Evolutionary conservation across 2,113 vertebrate species (phyloP), one percentile per base, ranked within the genome.

Genomic region (Arenaria interpres): DNA sequence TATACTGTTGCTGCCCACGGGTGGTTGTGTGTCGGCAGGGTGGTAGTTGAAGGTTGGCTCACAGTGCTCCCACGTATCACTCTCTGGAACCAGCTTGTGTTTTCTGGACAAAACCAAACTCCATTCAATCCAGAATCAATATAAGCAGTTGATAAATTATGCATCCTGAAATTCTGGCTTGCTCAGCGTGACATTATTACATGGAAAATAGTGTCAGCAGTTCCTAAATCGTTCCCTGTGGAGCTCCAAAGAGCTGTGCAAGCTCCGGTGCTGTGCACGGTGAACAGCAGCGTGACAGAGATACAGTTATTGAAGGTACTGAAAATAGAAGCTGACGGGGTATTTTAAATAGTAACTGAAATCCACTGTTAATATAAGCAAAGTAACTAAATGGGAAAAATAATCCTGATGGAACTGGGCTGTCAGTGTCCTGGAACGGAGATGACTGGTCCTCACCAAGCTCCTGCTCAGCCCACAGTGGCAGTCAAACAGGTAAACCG

Each of bases 381-480:
- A 79, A 66, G 56, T 39, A 87, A 71, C 10, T 19, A 50, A 82
- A 45, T 14, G 23, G 33, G 39, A 74, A 88, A 46, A 75, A 45
- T 14, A 82, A 69, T 66, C 37, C 19, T 50, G 27, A 56, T 46
- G 20, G 37, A 83, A 67, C 23, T 11, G 22, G 54, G 2, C 23
- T 32, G 63, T 25, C 45, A 39, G 21, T 32, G 32, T 82, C 64
- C 25, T n/a, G 79, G 60, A 43, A 21, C 33, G 7, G 4, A 43
- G 25, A 8, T 9, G 33, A 33, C 35, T 24, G 12, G 22, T 82
- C 30, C 25, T 68, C n/a, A 46, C 51, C 23, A 14, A 43, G 59
- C 35, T 64, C 28, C 39, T 7, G 25, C 48, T 22, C 7, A 0
- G 15, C 4, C 79, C 0, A 0, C 39, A 64, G 53, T 1, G 2